Evolutionary conservation across 2,888 invertebrate species (phyloP).

Genomic region (Drosophila buzzatii): DNA sequence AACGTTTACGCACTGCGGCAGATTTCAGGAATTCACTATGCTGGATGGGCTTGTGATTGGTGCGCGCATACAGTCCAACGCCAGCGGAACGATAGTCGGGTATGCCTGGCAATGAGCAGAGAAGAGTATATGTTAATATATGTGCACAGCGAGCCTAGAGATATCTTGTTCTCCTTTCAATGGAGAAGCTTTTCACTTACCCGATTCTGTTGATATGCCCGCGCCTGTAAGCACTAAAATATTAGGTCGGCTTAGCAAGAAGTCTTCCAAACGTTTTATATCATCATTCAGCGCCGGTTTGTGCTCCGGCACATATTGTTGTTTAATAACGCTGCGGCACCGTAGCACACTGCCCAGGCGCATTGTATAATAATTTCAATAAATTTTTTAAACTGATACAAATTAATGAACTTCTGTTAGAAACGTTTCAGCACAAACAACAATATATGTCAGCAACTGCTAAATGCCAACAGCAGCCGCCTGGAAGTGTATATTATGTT

Average conservation of each 20-base stretch:
- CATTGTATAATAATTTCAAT: slow-evolving; percentile 64
- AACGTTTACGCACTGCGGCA: slow-evolving; percentile 89
- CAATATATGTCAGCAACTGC: background rate
- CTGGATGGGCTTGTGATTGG: slow-evolving; percentile 93
- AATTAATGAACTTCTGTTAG: background rate
- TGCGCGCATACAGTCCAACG: slow-evolving; percentile 95
- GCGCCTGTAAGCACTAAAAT: slow-evolving; percentile 94
- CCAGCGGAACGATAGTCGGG: slow-evolving; percentile 97
- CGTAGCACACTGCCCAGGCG: slow-evolving; percentile 70
- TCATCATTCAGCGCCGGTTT: slow-evolving; percentile 88
- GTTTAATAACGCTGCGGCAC: slow-evolving; percentile 56
- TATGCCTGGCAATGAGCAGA: slow-evolving; percentile 88
- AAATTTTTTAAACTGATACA: slow-evolving; percentile 1
- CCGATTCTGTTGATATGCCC: slow-evolving; percentile 98
- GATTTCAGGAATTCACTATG: slow-evolving; percentile 93
- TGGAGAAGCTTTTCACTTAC: slow-evolving; percentile 79
- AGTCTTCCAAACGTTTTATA: slow-evolving; percentile 82
- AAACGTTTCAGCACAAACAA: background rate
- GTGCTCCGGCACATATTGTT: slow-evolving; percentile 90
- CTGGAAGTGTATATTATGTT: background rate
- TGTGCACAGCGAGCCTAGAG: background rate
- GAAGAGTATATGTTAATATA: background rate
- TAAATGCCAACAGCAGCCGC: background rate
- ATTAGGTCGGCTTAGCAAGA: slow-evolving; percentile 84
- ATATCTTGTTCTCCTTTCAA: too few relatives aligned